These are phyloP conservation scores for Sabellastarte sp. DNA, from an alignment of 2,888 invertebrate genomes.

Conservation along the genomic window DNA sequence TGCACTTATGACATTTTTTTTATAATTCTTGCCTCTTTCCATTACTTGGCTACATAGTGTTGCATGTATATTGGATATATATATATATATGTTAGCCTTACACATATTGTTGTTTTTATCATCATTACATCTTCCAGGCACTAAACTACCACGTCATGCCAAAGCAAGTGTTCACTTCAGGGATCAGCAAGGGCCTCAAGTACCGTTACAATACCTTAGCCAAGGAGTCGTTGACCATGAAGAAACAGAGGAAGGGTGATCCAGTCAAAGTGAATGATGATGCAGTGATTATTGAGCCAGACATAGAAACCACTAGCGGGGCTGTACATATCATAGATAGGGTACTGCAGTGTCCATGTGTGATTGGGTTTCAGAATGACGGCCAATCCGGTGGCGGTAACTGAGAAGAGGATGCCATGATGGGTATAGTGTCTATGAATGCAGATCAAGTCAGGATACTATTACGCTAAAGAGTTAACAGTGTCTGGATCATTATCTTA, in stretches of 20 bases:
- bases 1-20: too few species aligned
- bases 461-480: too few species aligned
- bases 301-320: slow-evolving; percentile 27
- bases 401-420: too few species aligned
- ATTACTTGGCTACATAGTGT: too few species aligned
- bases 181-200: slow-evolving; percentile 4
- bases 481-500: too few species aligned
- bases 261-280: slow-evolving; percentile 17
- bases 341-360: background rate
- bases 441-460: too few species aligned
- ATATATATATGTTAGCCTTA: too few species aligned
- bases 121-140: slow-evolving; percentile 42
- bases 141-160: slow-evolving; percentile 60
- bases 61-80: too few species aligned
- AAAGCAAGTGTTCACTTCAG: slow-evolving; percentile 11
- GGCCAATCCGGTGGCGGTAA: too few species aligned
- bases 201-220: slow-evolving; percentile 21
- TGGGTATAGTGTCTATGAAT: too few species aligned
- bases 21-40: too few species aligned
- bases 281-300: slow-evolving; percentile 56
- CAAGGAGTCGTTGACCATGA: slow-evolving; percentile 18
- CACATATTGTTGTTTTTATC: background rate
- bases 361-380: background rate
- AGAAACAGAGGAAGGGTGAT: slow-evolving; percentile 7
- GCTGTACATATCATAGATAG: slow-evolving; percentile 9